Evolutionary conservation across 2,888 invertebrate genomes (phyloP).

Genomic region (Apamea sordens): DNA sequence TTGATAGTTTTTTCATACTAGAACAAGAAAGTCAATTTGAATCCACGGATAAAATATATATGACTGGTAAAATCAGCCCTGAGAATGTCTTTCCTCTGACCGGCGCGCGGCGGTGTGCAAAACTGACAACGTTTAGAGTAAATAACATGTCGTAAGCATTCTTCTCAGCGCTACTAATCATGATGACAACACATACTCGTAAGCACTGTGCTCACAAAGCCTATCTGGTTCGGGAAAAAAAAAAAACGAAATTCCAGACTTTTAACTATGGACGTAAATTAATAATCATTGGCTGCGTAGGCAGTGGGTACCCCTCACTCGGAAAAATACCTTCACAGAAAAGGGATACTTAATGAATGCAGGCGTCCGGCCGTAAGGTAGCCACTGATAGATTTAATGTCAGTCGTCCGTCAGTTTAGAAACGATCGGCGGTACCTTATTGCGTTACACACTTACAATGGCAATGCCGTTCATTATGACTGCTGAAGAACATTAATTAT

Average conservation of each 20-base stretch:
- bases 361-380: background rate
- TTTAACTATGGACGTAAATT: background rate
- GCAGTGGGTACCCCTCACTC: background rate
- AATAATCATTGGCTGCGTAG: background rate
- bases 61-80: too few species aligned
- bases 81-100: background rate
- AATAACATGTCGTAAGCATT: background rate
- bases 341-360: slow-evolving; percentile 2
- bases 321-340: background rate
- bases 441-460: background rate
- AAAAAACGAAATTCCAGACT: background rate
- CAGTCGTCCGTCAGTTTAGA: background rate
- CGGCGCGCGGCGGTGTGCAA: background rate
- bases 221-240: background rate
- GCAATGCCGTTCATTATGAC: background rate
- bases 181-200: background rate
- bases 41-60: too few species aligned
- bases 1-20: too few species aligned
- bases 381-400: slow-evolving; percentile 3
- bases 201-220: background rate
- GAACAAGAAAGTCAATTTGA: too few species aligned
- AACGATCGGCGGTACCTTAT: background rate
- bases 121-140: background rate
- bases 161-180: background rate
- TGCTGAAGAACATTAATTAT: background rate